Evolutionary conservation across 1,140 invertebrate genomes (phyloP).

Genomic region (Drosophila dunni): DNA sequence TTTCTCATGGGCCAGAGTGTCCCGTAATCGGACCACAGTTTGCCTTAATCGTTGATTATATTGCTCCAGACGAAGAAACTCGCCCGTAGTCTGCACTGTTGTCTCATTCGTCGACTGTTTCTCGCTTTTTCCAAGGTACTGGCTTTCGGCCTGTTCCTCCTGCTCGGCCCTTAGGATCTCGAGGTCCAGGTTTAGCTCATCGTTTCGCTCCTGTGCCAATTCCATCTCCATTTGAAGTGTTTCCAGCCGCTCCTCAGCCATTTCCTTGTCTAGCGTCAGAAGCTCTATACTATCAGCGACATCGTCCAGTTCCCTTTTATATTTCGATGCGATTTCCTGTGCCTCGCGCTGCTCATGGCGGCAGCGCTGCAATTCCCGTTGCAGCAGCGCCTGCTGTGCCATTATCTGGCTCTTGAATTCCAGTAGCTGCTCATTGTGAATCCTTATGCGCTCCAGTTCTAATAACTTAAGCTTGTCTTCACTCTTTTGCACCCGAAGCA

Average conservation of each 20-base stretch:
- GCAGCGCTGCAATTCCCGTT: slow-evolving; percentile 93
- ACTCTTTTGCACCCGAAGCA: slow-evolving; percentile 91
- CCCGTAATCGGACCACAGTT: slow-evolving; percentile 95
- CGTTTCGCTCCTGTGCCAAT: slow-evolving; percentile 93
- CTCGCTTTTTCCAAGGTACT: slow-evolving; percentile 67
- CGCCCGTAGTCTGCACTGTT: slow-evolving; percentile 87
- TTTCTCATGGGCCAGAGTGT: slow-evolving; percentile 97
- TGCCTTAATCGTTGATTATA: slow-evolving; percentile 96
- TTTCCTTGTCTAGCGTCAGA: slow-evolving; percentile 98
- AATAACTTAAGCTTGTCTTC: slow-evolving; percentile 95
- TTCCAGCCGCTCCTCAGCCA: slow-evolving; percentile 99
- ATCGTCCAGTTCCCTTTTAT: slow-evolving; percentile 96
- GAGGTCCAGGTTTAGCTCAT: slow-evolving; percentile 95
- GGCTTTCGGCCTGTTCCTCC: slow-evolving; percentile 68
- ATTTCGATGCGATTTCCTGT: slow-evolving; percentile 90
- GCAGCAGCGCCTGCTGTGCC: slow-evolving; percentile 94
- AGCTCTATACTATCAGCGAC: slow-evolving; percentile 97
- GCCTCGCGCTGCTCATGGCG: slow-evolving; percentile 94
- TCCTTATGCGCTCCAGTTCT: slow-evolving; percentile 93
- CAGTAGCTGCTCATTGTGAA: slow-evolving; percentile 94
- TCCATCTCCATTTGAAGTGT: slow-evolving; percentile 95
- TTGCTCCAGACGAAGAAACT: slow-evolving; percentile 96
- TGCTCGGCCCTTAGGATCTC: slow-evolving; percentile 96
- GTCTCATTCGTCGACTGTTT: slow-evolving; percentile 42
- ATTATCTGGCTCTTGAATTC: slow-evolving; percentile 97